Evolutionary conservation across 2,113 vertebrate species (phyloP).

Genomic region (Garra rufa): DNA sequence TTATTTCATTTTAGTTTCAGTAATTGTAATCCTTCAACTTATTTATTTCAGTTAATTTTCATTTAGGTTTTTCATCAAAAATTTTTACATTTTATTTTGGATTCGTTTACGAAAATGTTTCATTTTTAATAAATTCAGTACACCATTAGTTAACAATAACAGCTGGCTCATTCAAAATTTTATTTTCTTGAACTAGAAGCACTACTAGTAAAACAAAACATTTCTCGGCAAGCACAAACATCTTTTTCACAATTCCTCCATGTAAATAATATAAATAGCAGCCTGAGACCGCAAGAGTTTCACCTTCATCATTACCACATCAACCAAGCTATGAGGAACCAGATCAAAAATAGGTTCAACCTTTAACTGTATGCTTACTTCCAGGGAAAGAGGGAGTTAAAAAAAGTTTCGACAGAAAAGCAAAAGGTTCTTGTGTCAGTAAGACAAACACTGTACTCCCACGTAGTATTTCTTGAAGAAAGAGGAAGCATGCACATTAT

Average conservation of each 20-base stretch:
- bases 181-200: background rate
- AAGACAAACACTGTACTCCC: slow-evolving; percentile 7
- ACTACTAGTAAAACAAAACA: background rate
- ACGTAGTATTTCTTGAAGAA: background rate
- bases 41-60: background rate
- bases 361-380: background rate
- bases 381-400: background rate
- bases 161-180: background rate
- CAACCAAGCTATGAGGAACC: slow-evolving; percentile 18
- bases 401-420: background rate
- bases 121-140: background rate
- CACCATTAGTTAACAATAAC: background rate
- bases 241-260: background rate
- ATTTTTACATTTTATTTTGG: background rate
- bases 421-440: slow-evolving; percentile 19
- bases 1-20: no score
- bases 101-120: background rate
- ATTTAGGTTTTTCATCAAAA: background rate
- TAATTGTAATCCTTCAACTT: no score
- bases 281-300: background rate
- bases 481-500: slow-evolving; percentile 13
- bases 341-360: slow-evolving; percentile 11
- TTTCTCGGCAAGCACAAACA: background rate
- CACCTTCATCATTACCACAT: slow-evolving; percentile 14
- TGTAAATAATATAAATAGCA: background rate